Base-by-base conservation (phyloP, 1,140 invertebrate species). In the Chironomus tepperi region DNA sequence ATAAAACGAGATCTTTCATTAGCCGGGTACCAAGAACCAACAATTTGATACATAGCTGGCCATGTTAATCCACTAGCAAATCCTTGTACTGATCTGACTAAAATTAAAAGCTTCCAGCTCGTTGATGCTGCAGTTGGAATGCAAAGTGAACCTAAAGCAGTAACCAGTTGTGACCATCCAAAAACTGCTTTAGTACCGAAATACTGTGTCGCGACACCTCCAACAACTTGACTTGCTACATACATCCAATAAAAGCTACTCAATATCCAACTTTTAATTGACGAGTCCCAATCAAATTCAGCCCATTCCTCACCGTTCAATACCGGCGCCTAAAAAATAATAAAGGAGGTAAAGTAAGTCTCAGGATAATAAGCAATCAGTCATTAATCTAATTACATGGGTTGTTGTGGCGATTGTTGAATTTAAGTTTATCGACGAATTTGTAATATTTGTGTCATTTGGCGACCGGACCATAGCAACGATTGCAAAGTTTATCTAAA, bases 21-120 rank as follows among this genome's bases (percentile, higher is more conserved):
- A 2, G 90, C 86, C 15, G 93, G 93, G 75, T 93, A 92, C 93
- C 93, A 95, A 77, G 89, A 88, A n/a, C 91, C 90, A 77, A 93
- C 90, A 64, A 93, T 86, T 15, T 91, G 89, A 81, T 94, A 93
- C 88, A 94, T 94, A 1, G 92, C 90, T 42, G 93, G 93, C 88
- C 92, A 95, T 2, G 92, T 93, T 42, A 95, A 84, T 73, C 93
- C 93, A 76, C 88, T 89, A n/a, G 88, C 88, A 75, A 89, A 85
- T 42, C 89, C 89, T 83, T 90, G 89, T 64, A 89, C 84, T 77
- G 87, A 89, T 24, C 89, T 82, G 18, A 91, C 80, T 7, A 84
- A 80, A 75, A 90, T 89, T 65, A 90, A 84, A 7, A 83, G 79
- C 1, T 83, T 82, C 74, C 87, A 90, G 81, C 90, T 88, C 12